phyloP scores from a whole-genome alignment of 2,797 vertebrate species.

The Knipowitschia caucasica region DNA sequence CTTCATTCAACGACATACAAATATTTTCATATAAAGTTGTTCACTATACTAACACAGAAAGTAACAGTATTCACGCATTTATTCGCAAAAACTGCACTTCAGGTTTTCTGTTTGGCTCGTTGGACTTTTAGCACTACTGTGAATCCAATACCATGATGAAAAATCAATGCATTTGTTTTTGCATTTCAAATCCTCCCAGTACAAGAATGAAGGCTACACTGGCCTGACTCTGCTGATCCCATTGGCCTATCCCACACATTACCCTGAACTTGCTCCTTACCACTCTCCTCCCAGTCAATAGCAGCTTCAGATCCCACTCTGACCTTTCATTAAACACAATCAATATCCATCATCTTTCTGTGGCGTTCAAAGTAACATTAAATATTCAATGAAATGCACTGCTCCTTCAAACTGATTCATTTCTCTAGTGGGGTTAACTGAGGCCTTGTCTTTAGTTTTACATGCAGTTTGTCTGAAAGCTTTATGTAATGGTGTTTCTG shows the following conservation, averaged over 20 bases:
- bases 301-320: slow-evolving; percentile 48
- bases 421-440: slow-evolving; percentile 44
- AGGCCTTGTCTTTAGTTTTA: slow-evolving; percentile 33
- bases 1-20: no score
- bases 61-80: no score
- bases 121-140: slow-evolving; percentile 22
- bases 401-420: slow-evolving; percentile 40
- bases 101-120: slow-evolving; percentile 44
- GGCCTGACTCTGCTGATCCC: slow-evolving; percentile 38
- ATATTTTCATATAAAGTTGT: no score
- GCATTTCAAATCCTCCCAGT: slow-evolving; percentile 51
- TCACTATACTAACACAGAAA: no score
- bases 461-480: no score
- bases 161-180: slow-evolving; percentile 59
- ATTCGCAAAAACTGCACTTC: no score
- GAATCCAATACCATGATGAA: slow-evolving; percentile 46
- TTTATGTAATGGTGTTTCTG: no score
- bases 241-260: slow-evolving; percentile 52
- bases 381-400: slow-evolving; percentile 56
- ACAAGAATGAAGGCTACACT: slow-evolving; percentile 24
- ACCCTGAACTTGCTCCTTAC: slow-evolving; percentile 31
- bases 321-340: slow-evolving; percentile 48
- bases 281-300: slow-evolving; percentile 61
- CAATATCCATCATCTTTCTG: slow-evolving; percentile 60
- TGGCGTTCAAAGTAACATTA: slow-evolving; percentile 60